phyloP scores from a whole-genome alignment of 2,797 vertebrate genomes.

The Poecilia wingei region DNA sequence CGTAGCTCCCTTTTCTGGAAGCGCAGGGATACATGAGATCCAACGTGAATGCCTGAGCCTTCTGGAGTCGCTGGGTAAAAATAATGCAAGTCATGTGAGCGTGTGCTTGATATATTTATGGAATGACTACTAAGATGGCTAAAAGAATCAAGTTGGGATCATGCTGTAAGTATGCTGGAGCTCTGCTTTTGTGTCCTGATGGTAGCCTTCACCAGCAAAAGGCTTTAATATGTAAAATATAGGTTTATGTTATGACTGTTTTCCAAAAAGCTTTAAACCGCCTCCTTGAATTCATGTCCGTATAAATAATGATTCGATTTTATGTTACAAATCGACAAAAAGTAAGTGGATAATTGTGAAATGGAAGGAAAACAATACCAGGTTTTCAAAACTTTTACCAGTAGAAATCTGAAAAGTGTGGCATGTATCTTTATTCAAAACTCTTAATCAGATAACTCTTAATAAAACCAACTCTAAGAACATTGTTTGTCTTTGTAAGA shows the following conservation, averaged over 20 bases:
- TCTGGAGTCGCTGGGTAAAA: background rate
- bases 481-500: background rate
- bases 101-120: constrained; percentile 6
- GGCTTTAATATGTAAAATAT: background rate
- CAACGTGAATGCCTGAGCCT: background rate
- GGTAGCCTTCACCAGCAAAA: background rate
- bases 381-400: background rate
- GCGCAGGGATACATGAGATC: background rate
- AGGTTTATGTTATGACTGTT: background rate
- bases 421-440: background rate
- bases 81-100: background rate
- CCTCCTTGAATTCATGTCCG: background rate
- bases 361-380: background rate
- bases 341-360: background rate
- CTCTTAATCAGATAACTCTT: background rate
- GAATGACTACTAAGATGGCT: background rate
- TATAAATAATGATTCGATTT: background rate
- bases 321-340: background rate
- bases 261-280: background rate
- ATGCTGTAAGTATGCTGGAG: background rate
- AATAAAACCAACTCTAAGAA: background rate
- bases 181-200: background rate
- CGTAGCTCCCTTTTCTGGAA: background rate
- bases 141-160: background rate
- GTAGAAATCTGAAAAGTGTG: background rate